A percentile compares a stretch with the other conserved stretches of the same genome.
These are phyloP conservation scores for Ctenoplectra terminalis DNA, from an alignment of 1,140 invertebrate species.

Conservation along the genomic window DNA sequence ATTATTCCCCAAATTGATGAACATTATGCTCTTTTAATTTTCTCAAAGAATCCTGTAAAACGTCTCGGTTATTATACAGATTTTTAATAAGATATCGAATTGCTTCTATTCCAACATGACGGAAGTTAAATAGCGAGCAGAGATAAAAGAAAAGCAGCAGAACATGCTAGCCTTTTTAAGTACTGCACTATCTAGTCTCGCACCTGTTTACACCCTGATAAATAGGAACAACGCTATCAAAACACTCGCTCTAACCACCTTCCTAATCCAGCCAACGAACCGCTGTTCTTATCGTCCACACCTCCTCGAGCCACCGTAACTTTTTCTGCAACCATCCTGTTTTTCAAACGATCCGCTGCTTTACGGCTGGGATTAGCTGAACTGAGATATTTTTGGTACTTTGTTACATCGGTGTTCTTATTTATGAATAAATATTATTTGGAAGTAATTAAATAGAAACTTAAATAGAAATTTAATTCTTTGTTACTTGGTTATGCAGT, in stretches of 20 bases:
- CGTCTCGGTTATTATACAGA: background rate
- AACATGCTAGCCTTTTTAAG: conserved; percentile 4
- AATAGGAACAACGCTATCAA: conserved; percentile 13
- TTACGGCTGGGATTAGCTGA: background rate
- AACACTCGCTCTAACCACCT: conserved; percentile 12
- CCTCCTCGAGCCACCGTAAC: background rate
- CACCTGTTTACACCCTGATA: conserved; percentile 17
- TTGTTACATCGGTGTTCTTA: too few species aligned
- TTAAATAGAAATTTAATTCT: too few species aligned
- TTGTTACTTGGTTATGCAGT: background rate
- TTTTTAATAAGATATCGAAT: background rate
- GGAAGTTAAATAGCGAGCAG: background rate
- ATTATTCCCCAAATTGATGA: background rate
- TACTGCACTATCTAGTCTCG: background rate
- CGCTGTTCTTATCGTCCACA: conserved; percentile 10
- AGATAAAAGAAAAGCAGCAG: background rate
- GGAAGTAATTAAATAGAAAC: too few species aligned
- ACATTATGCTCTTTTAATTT: background rate
- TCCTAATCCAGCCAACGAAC: conserved; percentile 27
- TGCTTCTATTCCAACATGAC: too few species aligned
- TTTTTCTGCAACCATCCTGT: conserved; percentile 2
- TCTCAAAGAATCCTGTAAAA: background rate
- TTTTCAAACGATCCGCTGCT: background rate
- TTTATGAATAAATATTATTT: too few species aligned
- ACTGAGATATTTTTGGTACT: background rate